A percentile compares a stretch with the other conserved stretches of the same genome.
Evolutionary conservation across 2,113 vertebrate species (phyloP).

Genomic region (Chaetodon trifascialis): DNA sequence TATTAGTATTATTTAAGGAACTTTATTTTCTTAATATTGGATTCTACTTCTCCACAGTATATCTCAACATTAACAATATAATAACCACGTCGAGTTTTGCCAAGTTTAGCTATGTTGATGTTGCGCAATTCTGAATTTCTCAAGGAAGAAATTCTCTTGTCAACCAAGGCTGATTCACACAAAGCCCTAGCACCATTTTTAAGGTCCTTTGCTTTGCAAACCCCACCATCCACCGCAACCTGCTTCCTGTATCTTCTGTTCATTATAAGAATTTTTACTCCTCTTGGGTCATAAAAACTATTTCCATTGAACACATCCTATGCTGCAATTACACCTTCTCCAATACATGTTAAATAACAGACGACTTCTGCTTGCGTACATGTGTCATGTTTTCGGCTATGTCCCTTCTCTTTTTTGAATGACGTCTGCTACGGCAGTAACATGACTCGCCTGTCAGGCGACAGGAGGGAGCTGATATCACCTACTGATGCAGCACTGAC

Average conservation of each 20-base stretch:
- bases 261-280: not conserved
- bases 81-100: not conserved
- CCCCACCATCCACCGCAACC: not conserved
- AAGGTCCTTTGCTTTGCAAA: not conserved
- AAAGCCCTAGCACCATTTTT: not conserved
- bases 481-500: slow-evolving; percentile 2
- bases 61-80: not conserved
- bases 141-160: not conserved
- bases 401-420: not conserved
- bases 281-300: not conserved
- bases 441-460: not conserved
- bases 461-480: slow-evolving; percentile 16
- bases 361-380: not conserved
- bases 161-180: not conserved
- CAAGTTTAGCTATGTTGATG: not conserved
- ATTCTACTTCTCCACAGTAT: no score
- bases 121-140: not conserved
- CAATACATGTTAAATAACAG: not conserved
- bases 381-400: not conserved
- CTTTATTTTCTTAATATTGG: no score
- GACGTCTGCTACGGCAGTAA: not conserved
- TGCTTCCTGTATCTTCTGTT: not conserved
- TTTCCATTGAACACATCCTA: not conserved
- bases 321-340: not conserved
- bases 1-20: not conserved